Evolutionary conservation across 1,140 invertebrate genomes (phyloP), one percentile per base, ranked within the genome.

Genomic region (Saccostrea glomerata): DNA sequence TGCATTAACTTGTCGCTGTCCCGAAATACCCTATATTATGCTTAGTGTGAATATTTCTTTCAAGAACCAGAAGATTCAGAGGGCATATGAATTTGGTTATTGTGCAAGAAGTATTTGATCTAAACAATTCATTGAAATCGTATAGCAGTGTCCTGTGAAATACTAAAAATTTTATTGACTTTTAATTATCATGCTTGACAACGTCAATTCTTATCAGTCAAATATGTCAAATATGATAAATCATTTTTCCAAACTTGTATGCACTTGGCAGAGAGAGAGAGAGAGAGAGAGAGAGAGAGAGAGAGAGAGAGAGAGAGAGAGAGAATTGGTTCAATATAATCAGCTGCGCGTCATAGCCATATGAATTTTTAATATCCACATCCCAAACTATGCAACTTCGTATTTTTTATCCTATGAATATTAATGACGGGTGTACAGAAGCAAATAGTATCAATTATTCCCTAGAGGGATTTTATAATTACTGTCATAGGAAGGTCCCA

Each of bases 261-360:
- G 30, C 2, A 36, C 30, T 36, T 36, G 30, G 30, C 2, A 0
- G 0, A 12, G 66, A 73, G 7, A 73, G n/a, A 1, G 30, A 30
- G 25, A 77, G 70, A 73, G 66, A 77, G 70, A 77, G 15, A 77
- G 70, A 77, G 70, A 36, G 70, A 77, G 70, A 30, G 70, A 30
- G 25, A 77, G 70, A 73, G 66, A 77, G 70, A 77, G 15, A 77
- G 70, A 77, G 70, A 36, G 70, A 77, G 70, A 30, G 70, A 11
- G 36, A 3, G 2, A 12, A 15, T 25, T 77, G 70, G 23, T 30
- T 77, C 23, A 77, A 17, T 13, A 36, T 36, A 30, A 36, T 11
- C 70, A 36, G 23, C 70, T 36, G 70, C 70, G 25, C 70, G 25
- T 77, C 70, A 77, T 36, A 77, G 25, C 7, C 25, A 30, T 9